Evolutionary conservation across 2,888 invertebrate species (phyloP), one percentile per base, ranked within the genome.

Genomic region (Caenorhabditis angaria): DNA sequence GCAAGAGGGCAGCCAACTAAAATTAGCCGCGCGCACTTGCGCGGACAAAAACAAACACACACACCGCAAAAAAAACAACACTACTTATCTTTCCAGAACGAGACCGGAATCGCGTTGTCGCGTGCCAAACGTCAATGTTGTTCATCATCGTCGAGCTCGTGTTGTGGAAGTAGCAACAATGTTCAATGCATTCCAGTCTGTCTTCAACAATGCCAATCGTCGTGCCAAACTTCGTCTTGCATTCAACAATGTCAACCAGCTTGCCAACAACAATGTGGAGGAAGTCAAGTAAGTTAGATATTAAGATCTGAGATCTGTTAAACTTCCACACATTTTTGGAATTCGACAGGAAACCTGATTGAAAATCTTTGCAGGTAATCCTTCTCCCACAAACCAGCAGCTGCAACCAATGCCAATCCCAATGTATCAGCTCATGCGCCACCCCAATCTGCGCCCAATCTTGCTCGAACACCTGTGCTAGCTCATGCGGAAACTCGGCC

Each of bases 71-170:
- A 20, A 2, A 10, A 8, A 29, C 8, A n/a, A n/a, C 32, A 35
- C 32, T 53, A 55, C 4, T n/a, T 8, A 8, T 32, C 5, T 48
- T 61, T 69, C 50, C 69, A 69, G 69, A 70, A 70, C 70, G 70
- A 70, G 53, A 70, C 70, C 70, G 70, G 70, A 61, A 53, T 70
- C 61, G 65, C 65, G 50, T 51, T 70, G 54, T 76, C 77, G 61
- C 78, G 81, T 70, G 79, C 81, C 69, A 81, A 81, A 76, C 67
- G 81, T 56, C 81, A 81, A 59, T 82, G 82, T 66, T 81, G 81
- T 63, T 70, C 71, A 35, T 69, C 76, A 8, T 62, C 66, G n/a
- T 76, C 79, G 51, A 77, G 75, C 63, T 70, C 70, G 29, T 80
- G 78, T 70, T 81, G 81, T 51, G 70, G 72, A 32, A 67, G 63